Evolutionary conservation across 1,140 invertebrate genomes (phyloP).

Genomic region (Papilio machaon): DNA sequence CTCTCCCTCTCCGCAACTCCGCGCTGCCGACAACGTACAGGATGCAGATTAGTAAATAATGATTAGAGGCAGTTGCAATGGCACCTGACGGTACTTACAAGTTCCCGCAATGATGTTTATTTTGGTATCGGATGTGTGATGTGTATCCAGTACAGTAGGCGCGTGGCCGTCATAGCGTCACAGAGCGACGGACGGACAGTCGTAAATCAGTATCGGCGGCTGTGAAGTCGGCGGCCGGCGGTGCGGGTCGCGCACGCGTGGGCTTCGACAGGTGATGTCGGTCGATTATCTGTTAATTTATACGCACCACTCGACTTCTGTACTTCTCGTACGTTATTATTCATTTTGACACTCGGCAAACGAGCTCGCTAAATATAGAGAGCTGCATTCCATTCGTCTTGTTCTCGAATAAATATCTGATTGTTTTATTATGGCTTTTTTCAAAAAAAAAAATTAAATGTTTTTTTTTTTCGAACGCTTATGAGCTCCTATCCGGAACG

Average conservation of each 20-base stretch:
- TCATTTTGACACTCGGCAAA: constrained; percentile 70
- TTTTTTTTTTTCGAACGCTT: constrained; percentile 53
- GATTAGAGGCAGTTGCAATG: constrained; percentile 58
- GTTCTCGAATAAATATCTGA: constrained; percentile 59
- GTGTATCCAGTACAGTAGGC: constrained; percentile 10
- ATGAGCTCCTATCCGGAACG: constrained; percentile 60
- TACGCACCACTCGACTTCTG: constrained; percentile 70
- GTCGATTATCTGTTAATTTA: constrained; percentile 77
- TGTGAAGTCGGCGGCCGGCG: constrained; percentile 39
- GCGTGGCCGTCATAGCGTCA: constrained; percentile 23
- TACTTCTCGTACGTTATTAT: constrained; percentile 71
- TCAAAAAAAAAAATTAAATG: constrained; percentile 65
- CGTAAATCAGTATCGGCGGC: constrained; percentile 49
- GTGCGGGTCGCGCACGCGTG: constrained; percentile 59
- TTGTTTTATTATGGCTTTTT: constrained; percentile 66
- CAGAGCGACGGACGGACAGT: constrained; percentile 15
- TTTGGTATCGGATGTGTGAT: constrained; percentile 27
- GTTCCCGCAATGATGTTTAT: constrained; percentile 31
- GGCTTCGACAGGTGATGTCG: constrained; percentile 66
- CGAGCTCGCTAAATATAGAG: constrained; percentile 72
- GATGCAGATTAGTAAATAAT: constrained; percentile 72
- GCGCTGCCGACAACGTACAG: constrained; percentile 58
- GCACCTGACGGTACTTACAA: constrained; percentile 42
- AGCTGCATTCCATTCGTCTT: constrained; percentile 64
- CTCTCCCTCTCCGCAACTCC: constrained; percentile 43